Conservation (phyloP, 1,140 invertebrate species). For the Drosophila baimaii region DNA sequence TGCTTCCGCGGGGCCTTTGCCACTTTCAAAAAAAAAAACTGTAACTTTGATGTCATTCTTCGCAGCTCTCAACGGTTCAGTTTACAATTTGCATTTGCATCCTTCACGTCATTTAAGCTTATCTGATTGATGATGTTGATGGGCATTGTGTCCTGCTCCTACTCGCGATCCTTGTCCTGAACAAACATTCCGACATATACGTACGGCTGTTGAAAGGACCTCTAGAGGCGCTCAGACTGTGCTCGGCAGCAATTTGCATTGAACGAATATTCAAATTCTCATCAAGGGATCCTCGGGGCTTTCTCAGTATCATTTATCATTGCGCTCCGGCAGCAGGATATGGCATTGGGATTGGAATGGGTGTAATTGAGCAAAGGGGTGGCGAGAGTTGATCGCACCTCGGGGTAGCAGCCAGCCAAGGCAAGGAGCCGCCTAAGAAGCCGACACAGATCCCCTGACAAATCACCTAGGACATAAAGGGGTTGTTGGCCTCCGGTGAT, state of each 20-base stretch:
- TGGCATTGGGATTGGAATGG: conserved; percentile 25
- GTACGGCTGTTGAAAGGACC: conserved; percentile 58
- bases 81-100: conserved; percentile 77
- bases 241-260: conserved; percentile 70
- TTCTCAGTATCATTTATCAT: conserved; percentile 80
- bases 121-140: conserved; percentile 82
- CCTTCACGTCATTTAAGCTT: conserved; percentile 80
- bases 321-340: conserved; percentile 56
- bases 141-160: conserved; percentile 62
- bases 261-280: conserved; percentile 77
- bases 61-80: conserved; percentile 67
- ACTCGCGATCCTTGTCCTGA: conserved; percentile 61
- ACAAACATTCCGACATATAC: conserved; percentile 57
- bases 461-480: conserved; percentile 41
- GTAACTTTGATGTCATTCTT: conserved; percentile 78
- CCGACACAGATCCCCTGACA: conserved; percentile 59
- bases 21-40: conserved; percentile 47
- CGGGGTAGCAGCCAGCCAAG: conserved; percentile 45
- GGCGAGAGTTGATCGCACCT: conserved; percentile 55
- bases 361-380: conserved; percentile 80
- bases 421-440: conserved; percentile 22
- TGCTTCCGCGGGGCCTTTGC: conserved; percentile 19
- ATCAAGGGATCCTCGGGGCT: conserved; percentile 51
- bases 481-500: conserved; percentile 28
- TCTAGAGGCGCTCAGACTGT: conserved; percentile 3